phyloP scores from a whole-genome alignment of 2,113 vertebrate species.

The Daboia siamensis region DNA sequence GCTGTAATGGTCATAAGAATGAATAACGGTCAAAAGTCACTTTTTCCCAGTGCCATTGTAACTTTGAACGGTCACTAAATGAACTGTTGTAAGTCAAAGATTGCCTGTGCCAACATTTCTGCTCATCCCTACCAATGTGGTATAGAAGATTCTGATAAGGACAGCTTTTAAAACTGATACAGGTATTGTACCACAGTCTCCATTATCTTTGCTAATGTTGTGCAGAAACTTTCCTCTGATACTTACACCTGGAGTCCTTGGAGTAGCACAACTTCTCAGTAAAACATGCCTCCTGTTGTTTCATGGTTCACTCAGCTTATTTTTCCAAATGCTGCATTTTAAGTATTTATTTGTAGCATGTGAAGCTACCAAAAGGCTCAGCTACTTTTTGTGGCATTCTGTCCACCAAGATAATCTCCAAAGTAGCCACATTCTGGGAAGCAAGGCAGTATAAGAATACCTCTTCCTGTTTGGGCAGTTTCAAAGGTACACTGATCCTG shows the following conservation, averaged over 20 bases:
- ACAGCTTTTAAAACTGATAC: not conserved
- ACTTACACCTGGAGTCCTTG: not conserved
- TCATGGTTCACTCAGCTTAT: not conserved
- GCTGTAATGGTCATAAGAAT: not conserved
- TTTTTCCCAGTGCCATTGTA: not conserved
- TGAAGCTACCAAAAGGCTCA: not conserved
- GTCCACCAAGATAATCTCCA: not conserved
- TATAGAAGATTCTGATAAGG: not conserved
- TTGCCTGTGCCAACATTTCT: not conserved
- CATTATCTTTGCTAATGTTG: not conserved
- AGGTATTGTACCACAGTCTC: not conserved
- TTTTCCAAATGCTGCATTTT: not conserved
- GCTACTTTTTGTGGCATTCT: not conserved
- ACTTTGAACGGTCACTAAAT: not conserved
- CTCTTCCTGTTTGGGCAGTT: not conserved
- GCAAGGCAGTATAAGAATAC: too few species aligned
- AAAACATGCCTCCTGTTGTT: not conserved
- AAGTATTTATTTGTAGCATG: not conserved
- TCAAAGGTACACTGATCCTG: not conserved
- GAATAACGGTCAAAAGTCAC: not conserved
- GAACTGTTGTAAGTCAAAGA: not conserved
- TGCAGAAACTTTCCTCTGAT: not conserved
- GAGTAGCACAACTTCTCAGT: not conserved
- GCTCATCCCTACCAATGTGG: not conserved
- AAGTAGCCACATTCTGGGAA: not conserved